Conservation (phyloP, 2,888 invertebrate genomes). For the Caenorhabditis uteleia region DNA sequence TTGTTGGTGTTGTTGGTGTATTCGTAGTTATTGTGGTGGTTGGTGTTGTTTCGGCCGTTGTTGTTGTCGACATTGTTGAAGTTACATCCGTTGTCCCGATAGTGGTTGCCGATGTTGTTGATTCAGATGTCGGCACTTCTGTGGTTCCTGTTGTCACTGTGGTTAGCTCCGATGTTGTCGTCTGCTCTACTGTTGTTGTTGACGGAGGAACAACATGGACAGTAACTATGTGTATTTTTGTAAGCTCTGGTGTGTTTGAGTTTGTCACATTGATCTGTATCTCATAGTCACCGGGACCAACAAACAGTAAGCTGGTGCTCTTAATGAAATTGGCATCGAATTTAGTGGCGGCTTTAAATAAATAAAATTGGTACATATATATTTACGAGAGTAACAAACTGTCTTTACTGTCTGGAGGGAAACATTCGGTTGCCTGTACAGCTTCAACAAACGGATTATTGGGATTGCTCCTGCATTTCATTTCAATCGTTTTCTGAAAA, state of each 20-base stretch:
- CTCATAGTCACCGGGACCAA: constrained; percentile 9
- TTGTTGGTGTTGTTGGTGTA: not conserved
- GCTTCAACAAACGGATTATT: not conserved
- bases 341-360: constrained; percentile 1
- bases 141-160: not conserved
- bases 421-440: constrained; percentile 11
- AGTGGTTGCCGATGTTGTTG: not conserved
- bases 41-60: not conserved
- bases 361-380: not conserved
- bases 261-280: constrained; percentile 25
- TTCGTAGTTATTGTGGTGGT: constrained; percentile 1
- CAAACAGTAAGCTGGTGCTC: too few species aligned
- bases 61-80: not conserved
- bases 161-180: not conserved
- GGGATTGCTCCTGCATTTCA: constrained; percentile 11
- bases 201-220: constrained; percentile 18
- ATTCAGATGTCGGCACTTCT: not conserved
- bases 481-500: constrained; percentile 9
- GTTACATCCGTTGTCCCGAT: not conserved
- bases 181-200: constrained; percentile 4
- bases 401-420: constrained; percentile 1
- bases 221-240: constrained; percentile 11
- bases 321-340: too few species aligned
- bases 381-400: not conserved
- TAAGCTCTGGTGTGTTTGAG: not conserved